phyloP scores from a whole-genome alignment of 2,797 vertebrate species.

The Jordanella pulchra region DNA sequence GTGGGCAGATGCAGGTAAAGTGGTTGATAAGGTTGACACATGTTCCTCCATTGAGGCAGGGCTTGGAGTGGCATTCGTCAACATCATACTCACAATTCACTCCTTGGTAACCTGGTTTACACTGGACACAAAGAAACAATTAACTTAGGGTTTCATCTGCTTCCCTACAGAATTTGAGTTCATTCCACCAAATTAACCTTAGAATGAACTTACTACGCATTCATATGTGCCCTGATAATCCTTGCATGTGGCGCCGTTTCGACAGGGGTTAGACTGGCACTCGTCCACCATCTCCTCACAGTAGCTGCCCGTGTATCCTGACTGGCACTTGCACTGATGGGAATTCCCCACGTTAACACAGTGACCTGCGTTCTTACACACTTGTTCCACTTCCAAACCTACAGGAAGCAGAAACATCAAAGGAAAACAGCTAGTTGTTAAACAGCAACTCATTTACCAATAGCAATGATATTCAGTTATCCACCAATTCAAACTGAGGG shows the following conservation, averaged over 20 bases:
- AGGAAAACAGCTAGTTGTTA: too few relatives aligned
- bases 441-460: too few relatives aligned
- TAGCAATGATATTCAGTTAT: too few relatives aligned
- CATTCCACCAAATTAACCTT: neutral
- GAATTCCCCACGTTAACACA: slow-evolving; percentile 83
- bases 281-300: slow-evolving; percentile 87
- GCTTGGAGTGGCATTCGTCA: slow-evolving; percentile 90
- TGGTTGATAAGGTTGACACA: slow-evolving; percentile 91
- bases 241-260: slow-evolving; percentile 87
- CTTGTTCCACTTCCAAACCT: slow-evolving; percentile 79
- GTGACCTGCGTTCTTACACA: slow-evolving; percentile 86
- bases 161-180: neutral
- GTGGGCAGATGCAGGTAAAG: slow-evolving; percentile 89
- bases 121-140: slow-evolving; percentile 72
- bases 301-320: slow-evolving; percentile 90
- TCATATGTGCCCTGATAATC: slow-evolving; percentile 88
- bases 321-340: slow-evolving; percentile 86
- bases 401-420: neutral
- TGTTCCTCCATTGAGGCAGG: slow-evolving; percentile 89
- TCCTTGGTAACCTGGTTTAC: slow-evolving; percentile 90
- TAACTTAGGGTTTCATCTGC: slow-evolving; percentile 1
- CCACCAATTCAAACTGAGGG: too few relatives aligned
- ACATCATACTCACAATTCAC: slow-evolving; percentile 94
- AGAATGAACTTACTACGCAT: slow-evolving; percentile 81
- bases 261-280: slow-evolving; percentile 90